Conservation (phyloP, 2,888 invertebrate genomes). For the Euplexia lucipara region DNA sequence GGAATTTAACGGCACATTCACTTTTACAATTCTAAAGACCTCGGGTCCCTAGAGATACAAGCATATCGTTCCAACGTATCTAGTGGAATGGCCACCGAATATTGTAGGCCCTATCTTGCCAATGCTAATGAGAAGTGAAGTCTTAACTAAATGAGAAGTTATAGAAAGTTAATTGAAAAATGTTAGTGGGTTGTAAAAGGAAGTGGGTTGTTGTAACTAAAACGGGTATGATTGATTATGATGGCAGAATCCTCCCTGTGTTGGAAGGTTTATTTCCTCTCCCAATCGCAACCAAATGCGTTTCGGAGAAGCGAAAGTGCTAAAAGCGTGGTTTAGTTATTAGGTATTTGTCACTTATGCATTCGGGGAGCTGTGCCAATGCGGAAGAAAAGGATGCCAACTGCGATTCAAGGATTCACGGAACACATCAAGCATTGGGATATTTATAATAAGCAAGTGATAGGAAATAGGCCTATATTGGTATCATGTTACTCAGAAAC, state of each 20-base stretch:
- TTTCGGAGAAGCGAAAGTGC: conserved; percentile 25
- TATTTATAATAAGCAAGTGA: conserved; percentile 16
- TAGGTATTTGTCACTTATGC: conserved; percentile 45
- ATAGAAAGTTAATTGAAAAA: conserved; percentile 22
- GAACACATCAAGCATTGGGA: conserved; percentile 29
- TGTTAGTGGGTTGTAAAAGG: conserved; percentile 18
- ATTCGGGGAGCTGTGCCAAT: conserved; percentile 48
- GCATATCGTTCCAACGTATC: conserved; percentile 44
- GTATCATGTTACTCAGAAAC: too few species aligned
- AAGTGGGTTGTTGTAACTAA: conserved; percentile 25
- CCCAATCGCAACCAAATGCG: conserved; percentile 33
- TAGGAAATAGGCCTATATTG: too few species aligned
- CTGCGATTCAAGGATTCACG: conserved; percentile 41
- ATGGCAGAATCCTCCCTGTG: conserved; percentile 32
- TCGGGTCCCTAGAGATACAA: conserved; percentile 26
- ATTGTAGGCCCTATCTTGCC: conserved; percentile 34
- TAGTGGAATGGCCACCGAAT: conserved; percentile 37
- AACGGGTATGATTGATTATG: conserved; percentile 51
- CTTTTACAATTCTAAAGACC: conserved; percentile 57
- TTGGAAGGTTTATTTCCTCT: conserved; percentile 36
- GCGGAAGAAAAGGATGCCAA: conserved; percentile 48
- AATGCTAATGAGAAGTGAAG: conserved; percentile 17
- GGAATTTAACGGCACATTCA: conserved; percentile 58
- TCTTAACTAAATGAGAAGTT: not conserved
- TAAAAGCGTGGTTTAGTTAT: conserved; percentile 40